Evolutionary conservation across 2,888 invertebrate species (phyloP), one percentile per base, ranked within the genome.

Genomic region (Callosobruchus maculatus): DNA sequence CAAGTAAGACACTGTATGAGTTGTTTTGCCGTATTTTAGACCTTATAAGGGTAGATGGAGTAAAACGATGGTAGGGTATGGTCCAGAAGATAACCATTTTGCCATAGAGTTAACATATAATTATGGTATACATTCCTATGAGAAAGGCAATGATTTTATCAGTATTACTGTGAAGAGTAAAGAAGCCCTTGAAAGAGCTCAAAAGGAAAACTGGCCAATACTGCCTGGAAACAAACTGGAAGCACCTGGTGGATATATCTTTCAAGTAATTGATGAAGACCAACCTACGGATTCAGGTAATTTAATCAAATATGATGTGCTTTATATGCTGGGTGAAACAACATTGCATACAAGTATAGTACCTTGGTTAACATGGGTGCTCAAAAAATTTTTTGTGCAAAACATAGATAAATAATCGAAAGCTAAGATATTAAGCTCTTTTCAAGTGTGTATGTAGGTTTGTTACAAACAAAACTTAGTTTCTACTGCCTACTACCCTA

Each of bases 31-130:
- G 31, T 21, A 66, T 72, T 76, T 72, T 73, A 97, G 98, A n/a
- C 98, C 98, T 0, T 99, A 98, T 84, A 96, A 95, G 82, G 97
- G 97, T 82, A 93, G 96, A 80, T 99, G 99, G 99, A 98, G 98
- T 85, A 99, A 99, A 89, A 98, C 99, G 0, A 99, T 99, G 99
- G 91, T 99, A 70, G 99, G 99, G 0, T 99, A 98, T 87, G 99
- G 99, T 0, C 93, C 95, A 0, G 99, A 99, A 88, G 95, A 97
- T 81, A 90, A 91, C 72, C 95, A 99, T 87, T 99, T 99, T 89
- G 99, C 97, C 0, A 90, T 98, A 22, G 99, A 99, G 85, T 89
- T 99, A 70, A 99, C 99, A 18, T 99, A 99, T 87, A 99, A 99
- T 86, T 99, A 99, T 85, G 97, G 97, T 22, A 92, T 99, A 22